Evolutionary conservation across 1,140 invertebrate species (phyloP), one percentile per base, ranked within the genome.

Genomic region (Lerema accius): DNA sequence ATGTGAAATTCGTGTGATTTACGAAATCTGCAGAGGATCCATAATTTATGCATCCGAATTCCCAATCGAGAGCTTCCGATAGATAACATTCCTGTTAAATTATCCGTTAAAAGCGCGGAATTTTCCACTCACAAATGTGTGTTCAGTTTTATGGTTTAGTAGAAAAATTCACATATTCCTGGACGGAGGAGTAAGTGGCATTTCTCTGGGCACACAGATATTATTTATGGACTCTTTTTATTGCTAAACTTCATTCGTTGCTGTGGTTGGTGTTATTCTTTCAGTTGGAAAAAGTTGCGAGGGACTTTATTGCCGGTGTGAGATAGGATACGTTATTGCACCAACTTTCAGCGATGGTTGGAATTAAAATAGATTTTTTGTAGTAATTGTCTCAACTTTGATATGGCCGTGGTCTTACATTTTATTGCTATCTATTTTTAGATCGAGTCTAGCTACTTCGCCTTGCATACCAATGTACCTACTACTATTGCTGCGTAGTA

Each of bases 271-370:
- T 82, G 83, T 88, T 89, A 89, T 89, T 86, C 86, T 75, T 87
- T 85, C 80, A 76, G 82, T 81, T 79, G 68, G 86, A 86, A 89
- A 90, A 89, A 90, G 86, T 90, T 90, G 80, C 64, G 76, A 82
- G 86, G 28, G 9, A 75, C 84, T 89, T 90, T 89, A 89, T 90
- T 84, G 76, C 82, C 86, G 84, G 88, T 88, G 83, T 83, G 88
- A 89, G 80, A 89, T 89, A 89, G 87, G 83, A 90, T 81, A 83
- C 86, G 84, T 90, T 89, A 90, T 90, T 86, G 86, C 86, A 76
- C 78, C 74, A 88, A 90, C 74, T 89, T 87, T 85, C 61, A 76
- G 73, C 65, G 63, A 66, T 74, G 60, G 80, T 64, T 67, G 73
- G 73, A 82, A 89, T 90, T 89, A 89, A 90, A 86, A 90, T 84